Evolutionary conservation across 2,113 vertebrate species (phyloP), one percentile per base, ranked within the genome.

Genomic region (Entomyzon cyanotis): DNA sequence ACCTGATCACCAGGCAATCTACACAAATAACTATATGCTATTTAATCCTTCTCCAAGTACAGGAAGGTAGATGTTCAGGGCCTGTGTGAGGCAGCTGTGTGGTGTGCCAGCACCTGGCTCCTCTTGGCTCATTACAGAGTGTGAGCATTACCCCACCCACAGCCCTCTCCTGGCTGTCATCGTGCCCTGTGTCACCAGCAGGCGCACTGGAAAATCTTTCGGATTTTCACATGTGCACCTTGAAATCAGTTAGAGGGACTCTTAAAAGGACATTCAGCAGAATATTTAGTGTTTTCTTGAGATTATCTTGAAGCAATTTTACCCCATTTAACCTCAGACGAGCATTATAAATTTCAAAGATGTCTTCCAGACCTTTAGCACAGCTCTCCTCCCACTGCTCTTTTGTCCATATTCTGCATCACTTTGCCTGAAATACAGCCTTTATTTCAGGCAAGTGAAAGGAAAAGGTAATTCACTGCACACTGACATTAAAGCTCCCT

Each of bases 391-490:
- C 37, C 44, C 30, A 16, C 46, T 86, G 60, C 19, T 78, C 33
- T 50, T 89, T 79, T 74, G 42, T 88, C 46, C 78, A 60, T 82
- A 87, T 77, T 89, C 85, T 93, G 52, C 69, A 74, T 42, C 86
- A 69, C 27, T 53, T 83, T 58, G 42, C 73, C 60, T 84, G 86
- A 80, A 76, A 94, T 37, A 77, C 31, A 64, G 81, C 63, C 76
- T 89, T 77, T 87, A 89, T 91, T 95, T 80, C 37, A 39, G 88
- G 33, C 60, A 94, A 89, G 76, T 50, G 65, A 84, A 84, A 93
- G 71, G 44, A 84, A 67, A 80, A 75, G 42, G 50, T 71, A 74
- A 65, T 35, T 41, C 31, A 47, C 39, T 59, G 52, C 56, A 60
- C 0, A 0, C 42, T 41, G 47, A 77, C 73, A 84, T 83, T 84